Percentiles rank a stretch among this genome's conserved stretches.
phyloP scores from a whole-genome alignment of 2,888 invertebrate genomes.

The Norana najaformis region DNA sequence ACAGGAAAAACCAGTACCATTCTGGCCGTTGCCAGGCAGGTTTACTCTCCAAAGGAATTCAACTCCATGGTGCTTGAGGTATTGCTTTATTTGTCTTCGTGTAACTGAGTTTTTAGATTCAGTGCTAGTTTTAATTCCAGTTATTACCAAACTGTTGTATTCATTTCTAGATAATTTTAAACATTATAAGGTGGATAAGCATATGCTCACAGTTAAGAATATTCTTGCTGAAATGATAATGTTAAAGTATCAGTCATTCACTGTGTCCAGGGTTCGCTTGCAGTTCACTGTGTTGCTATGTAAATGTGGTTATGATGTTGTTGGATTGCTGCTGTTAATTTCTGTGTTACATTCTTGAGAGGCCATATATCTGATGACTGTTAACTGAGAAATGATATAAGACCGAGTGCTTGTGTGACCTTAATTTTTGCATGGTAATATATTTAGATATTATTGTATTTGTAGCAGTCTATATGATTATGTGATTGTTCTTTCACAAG shows the following conservation, averaged over 20 bases:
- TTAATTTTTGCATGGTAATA: background rate
- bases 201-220: background rate
- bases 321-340: too few species aligned
- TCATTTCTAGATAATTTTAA: background rate
- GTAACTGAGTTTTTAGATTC: background rate
- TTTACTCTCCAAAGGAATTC: slow-evolving; percentile 86
- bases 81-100: slow-evolving; percentile 5
- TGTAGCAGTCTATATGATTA: background rate
- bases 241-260: background rate
- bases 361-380: too few species aligned
- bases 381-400: too few species aligned
- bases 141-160: too few species aligned
- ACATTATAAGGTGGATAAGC: background rate
- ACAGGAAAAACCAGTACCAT: slow-evolving; percentile 97
- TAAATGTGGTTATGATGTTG: too few species aligned
- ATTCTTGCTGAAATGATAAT: background rate
- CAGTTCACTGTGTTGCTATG: background rate
- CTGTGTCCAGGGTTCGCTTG: background rate
- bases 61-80: slow-evolving; percentile 83
- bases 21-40: slow-evolving; percentile 87
- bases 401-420: too few species aligned
- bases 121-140: background rate
- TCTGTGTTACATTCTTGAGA: background rate
- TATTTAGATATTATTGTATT: background rate
- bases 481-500: background rate